Evolutionary conservation across 2,113 vertebrate genomes (phyloP), one percentile per base, ranked within the genome.

Genomic region (Dipodomys merriami): DNA sequence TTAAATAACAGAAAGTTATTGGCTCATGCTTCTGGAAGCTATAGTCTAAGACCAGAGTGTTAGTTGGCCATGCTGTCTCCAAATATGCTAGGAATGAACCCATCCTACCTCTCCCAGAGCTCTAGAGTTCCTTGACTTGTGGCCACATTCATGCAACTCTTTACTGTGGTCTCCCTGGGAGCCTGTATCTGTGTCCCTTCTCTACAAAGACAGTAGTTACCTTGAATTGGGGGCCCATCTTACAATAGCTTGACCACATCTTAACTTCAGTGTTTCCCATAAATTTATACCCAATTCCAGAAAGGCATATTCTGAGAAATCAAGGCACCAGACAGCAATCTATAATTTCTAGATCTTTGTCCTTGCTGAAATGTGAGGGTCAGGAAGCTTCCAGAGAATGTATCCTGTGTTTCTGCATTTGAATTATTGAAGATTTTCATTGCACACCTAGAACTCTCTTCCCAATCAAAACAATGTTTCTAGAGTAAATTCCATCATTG

Each of bases 401-500:
- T n/a, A 71, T 39, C 39, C 49, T 60, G 9, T 76, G 27, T 76
- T 82, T 86, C 60, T 68, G 8, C 49, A 12, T 88, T 57, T 77
- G 77, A 76, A 65, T 60, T 91, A n/a, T 73, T 78, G 78, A 69
- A 91, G 86, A 74, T 46, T 82, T 91, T 60, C 79, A 4, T 71
- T 69, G 53, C 76, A 65, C 39, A 39, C 39, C 6, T 82, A 30
- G 29, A 25, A 23, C 22, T 72, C 67, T 39, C 13, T 83, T 39
- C 49, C 49, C 49, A 44, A 25, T 62, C 57, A 64, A 81, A 60
- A 77, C 68, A 73, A 6, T 69, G 29, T 83, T 91, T 92, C 73
- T 72, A 72, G 64, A 94, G 29, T 80, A 79, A 90, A 88, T 39
- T 39, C 39, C 39, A 39, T 39, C 39, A 39, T 69, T 39, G 77